Conservation (phyloP, 2,797 vertebrate genomes). For the Sphenodon punctatus region DNA sequence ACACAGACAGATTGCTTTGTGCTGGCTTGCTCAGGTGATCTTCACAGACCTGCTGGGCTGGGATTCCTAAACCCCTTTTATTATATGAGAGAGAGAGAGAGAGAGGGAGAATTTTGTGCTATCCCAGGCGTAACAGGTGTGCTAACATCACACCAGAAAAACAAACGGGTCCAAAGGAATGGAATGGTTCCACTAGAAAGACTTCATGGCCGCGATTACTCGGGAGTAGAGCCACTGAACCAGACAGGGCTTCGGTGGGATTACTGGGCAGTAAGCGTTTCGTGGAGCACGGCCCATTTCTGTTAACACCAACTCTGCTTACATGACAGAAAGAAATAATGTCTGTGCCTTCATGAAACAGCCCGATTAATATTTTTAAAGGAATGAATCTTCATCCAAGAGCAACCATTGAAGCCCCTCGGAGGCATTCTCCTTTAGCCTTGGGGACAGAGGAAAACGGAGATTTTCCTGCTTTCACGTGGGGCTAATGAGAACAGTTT, state of each 20-base stretch:
- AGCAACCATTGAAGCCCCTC: not conserved
- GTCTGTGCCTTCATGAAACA: not conserved
- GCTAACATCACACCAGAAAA: slow-evolving; percentile 5
- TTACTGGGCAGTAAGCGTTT: too few relatives aligned
- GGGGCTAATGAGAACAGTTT: too few relatives aligned
- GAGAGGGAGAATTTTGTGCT: not conserved
- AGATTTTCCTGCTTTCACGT: not conserved
- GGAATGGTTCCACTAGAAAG: not conserved
- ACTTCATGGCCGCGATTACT: too few relatives aligned
- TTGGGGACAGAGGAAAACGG: not conserved
- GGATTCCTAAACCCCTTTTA: not conserved
- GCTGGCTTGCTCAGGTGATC: not conserved
- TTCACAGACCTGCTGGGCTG: not conserved
- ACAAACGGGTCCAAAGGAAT: not conserved
- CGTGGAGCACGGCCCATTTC: too few relatives aligned
- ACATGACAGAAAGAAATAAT: not conserved
- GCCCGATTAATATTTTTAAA: slow-evolving; percentile 7
- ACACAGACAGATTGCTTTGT: not conserved
- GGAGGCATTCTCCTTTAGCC: not conserved
- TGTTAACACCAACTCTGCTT: not conserved
- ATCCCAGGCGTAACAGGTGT: slow-evolving; percentile 42
- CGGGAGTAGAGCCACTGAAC: too few relatives aligned
- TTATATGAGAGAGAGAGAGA: not conserved
- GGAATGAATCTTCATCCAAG: not conserved
- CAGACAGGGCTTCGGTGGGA: too few relatives aligned